Evolutionary conservation across 2,797 vertebrate genomes (phyloP), one percentile per base, ranked within the genome.

Genomic region (Tolypeutes matacus): DNA sequence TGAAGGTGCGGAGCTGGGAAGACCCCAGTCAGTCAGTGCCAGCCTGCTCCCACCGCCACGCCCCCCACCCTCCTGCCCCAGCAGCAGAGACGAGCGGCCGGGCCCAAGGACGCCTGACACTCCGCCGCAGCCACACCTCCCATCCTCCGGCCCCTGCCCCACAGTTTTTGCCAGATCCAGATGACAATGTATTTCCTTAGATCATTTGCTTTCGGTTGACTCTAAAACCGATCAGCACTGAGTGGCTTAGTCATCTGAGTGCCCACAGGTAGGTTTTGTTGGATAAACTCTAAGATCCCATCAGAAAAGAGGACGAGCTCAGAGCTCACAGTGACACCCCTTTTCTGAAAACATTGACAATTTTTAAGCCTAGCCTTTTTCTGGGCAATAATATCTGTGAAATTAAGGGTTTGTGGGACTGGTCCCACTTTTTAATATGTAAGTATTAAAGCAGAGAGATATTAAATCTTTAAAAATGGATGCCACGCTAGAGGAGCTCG

Each of bases 1-100:
- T n/a, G 0, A 23, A 31, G 25, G 98, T 98, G 86, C 83, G 96
- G 64, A 98, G 97, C 98, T 98, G 97, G 7, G 8, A 86, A 94
- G 8, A 84, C 51, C 20, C 62, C 67, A 46, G 94, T 80, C 36
- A 31, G 17, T 98, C 58, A 97, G 85, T 65, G 76, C 6, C 42
- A 39, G 17, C 31, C 72, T 53, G 56, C 3, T 7, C n/a, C 27
- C 10, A 20, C 34, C 49, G 62, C 31, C 69, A 4, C 39, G 46
- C 17, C 60, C 39, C 12, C 34, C 7, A 13, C 25, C 77, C 36
- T 12, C n/a, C 81, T 34, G 46, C 53, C 42, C 78, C 34, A 46
- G 27, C 70, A 39, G 39, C 39, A 7, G 39, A 39, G 39, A 3
- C 7, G 39, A 7, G 39, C 39, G 4, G 39, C 39, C 39, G 39